Base-by-base conservation (phyloP, 2,113 vertebrate species). In the Tamias sibiricus region DNA sequence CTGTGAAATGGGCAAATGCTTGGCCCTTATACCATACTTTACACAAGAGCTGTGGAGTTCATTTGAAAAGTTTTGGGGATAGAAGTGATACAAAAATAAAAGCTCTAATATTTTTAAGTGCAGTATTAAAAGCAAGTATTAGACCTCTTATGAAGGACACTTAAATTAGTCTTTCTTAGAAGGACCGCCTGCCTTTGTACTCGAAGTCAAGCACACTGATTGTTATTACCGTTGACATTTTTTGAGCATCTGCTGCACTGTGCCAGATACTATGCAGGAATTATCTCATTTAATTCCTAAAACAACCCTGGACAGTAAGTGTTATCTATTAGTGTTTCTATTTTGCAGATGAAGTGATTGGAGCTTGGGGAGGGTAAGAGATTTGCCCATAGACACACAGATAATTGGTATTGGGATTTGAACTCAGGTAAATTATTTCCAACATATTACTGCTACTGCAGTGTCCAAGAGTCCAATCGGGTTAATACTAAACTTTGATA, bases 341-440 rank as follows among this genome's bases (percentile, higher is more conserved):
- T 89, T 95, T 93, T 80, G 35, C 20, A 89, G 69, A 66, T 44
- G 32, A 97, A 93, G 30, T 86, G 90, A 72, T 30, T 6, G 24
- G 93, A 76, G 13, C 62, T 90, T 80, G 49, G 22, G 35, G 49
- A 89, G 4, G 42, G 24, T 91, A 94, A 87, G 69, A 87, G 35
- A 59, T 90, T 87, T 90, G 11, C 24, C 30, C 0, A 4, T 77
- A 92, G 49, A n/a, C 44, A 74, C 19, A 85, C 37, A 71, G n/a
- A 35, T 82, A 66, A 62, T 79, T 69, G 9, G 6, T n/a, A 16
- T 87, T 62, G 42, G 52, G 24, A 88, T 94, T 95, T 91, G 85
- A 96, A 95, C 49, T 89, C 86, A 91, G 74, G 28, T 52, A 44
- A 85, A 89, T 94, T 80, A 94, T 95, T 96, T 94, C n/a, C 17